Evolutionary conservation across 1,140 invertebrate species (phyloP).

Genomic region (Aporrectodea caliginosa): DNA sequence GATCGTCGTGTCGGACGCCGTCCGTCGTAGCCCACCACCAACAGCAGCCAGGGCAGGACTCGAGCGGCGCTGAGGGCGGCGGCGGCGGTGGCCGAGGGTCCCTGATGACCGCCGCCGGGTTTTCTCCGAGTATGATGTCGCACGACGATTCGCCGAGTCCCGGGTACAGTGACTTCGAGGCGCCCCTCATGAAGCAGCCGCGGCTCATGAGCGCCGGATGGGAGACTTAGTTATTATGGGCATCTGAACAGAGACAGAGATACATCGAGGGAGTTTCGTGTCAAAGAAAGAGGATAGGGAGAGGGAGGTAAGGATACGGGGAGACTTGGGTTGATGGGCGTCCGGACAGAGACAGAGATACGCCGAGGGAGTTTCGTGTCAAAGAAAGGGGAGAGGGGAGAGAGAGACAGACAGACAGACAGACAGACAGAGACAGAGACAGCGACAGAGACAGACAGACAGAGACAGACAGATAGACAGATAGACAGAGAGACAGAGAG

Average conservation of each 20-base stretch:
- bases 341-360: no score
- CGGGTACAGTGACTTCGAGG: neutral
- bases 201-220: neutral
- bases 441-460: neutral
- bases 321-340: no score
- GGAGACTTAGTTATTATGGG: neutral
- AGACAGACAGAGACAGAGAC: neutral
- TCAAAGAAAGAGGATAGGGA: no score
- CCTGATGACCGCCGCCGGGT: neutral
- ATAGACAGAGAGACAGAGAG: neutral
- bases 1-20: no score
- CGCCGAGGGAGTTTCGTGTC: no score
- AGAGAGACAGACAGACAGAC: neutral
- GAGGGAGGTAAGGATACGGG: no score
- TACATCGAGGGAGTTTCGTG: no score
- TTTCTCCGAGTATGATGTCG: neutral
- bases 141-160: neutral
- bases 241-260: no score
- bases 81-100: neutral
- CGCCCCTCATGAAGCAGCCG: neutral
- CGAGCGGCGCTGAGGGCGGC: no score
- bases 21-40: no score
- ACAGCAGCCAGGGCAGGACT: no score
- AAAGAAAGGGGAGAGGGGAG: neutral
- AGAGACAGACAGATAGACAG: neutral